Base-by-base conservation (phyloP, 1,140 invertebrate species). In the Macrobrachium nipponense region DNA sequence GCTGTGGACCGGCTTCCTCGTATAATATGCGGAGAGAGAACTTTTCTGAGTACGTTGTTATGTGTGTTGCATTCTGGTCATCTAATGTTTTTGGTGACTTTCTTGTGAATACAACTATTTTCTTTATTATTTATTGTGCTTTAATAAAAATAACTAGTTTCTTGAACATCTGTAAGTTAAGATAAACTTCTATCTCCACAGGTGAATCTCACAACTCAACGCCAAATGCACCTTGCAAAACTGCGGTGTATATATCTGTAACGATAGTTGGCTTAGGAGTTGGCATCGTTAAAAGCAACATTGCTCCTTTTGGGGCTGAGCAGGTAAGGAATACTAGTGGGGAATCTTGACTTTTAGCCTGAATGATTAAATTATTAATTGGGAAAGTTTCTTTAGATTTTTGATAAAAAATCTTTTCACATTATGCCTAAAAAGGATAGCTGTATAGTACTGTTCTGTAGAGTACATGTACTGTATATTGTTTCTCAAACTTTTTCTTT, bases 261-360 rank as follows among this genome's bases (percentile, higher is more conserved):
- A 89, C 90, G 12, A 88, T 92, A 23, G 91, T 93, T 82, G 92
- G 91, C 12, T 60, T 92, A 61, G 92, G 92, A 43, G 90, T 90
- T 60, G 92, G 92, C 59, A 90, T 90, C 68, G 90, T 93, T 6
- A 91, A 91, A 84, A 91, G 92, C 5, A 93, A 93, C 88, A 91
- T 93, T 73, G 91, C 91, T 62, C 92, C 93, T 66, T 93, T 93
- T 91, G 93, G 93, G 87, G 92, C 92, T 82, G 93, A 93, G 88
- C 93, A 93, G 90, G 91, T 92, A 76, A 82, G 85, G 51, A 17
- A 66, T 76, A 17, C 58, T 44, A 18, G 14, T 23, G 8, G 20
- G 14, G 44, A 58, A 15, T 20, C 23, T 88, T 84, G 20, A 20
- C 20, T 10, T 23, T 61, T 79, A 43, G 18, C 61, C 23, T 79